A percentile compares a stretch with the other conserved stretches of the same genome.
phyloP scores from a whole-genome alignment of 2,888 invertebrate species.

The Hanleya hanleyi region DNA sequence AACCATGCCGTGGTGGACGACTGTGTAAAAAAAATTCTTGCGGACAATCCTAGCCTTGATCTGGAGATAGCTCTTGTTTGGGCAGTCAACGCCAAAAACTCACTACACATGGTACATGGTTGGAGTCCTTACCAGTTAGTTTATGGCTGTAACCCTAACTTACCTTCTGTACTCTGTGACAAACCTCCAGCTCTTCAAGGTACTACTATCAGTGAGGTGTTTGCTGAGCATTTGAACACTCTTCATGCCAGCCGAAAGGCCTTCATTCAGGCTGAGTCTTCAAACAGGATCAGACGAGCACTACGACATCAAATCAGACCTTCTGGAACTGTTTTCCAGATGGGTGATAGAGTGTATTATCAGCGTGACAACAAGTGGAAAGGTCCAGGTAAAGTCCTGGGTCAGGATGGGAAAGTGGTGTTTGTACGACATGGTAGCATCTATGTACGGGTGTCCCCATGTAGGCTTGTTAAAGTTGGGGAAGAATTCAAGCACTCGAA shows the following conservation, averaged over 20 bases:
- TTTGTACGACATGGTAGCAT: conserved; percentile 33
- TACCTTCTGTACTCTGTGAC: conserved; percentile 17
- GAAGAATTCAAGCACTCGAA: conserved; percentile 9
- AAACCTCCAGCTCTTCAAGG: conserved; percentile 18
- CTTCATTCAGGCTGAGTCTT: conserved; percentile 22
- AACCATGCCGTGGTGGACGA: conserved; percentile 18
- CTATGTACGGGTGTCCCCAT: conserved; percentile 27
- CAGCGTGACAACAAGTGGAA: conserved; percentile 24
- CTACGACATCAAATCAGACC: conserved; percentile 21
- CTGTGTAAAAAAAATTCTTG: conserved; percentile 5
- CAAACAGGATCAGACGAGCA: conserved; percentile 27
- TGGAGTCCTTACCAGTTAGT: conserved; percentile 25
- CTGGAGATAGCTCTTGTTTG: conserved; percentile 13
- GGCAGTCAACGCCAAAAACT: conserved; percentile 13
- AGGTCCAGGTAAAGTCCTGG: conserved; percentile 40
- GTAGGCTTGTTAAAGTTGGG: conserved; percentile 19
- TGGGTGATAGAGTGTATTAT: conserved; percentile 27
- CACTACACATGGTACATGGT: conserved; percentile 13
- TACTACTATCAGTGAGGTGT: conserved; percentile 17
- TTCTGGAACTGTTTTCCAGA: conserved; percentile 16
- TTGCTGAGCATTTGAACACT: conserved; percentile 34
- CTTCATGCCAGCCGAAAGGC: conserved; percentile 26
- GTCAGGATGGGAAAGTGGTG: conserved; percentile 33
- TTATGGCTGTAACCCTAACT: conserved; percentile 23
- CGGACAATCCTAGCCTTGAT: not conserved